Evolutionary conservation across 2,797 vertebrate genomes (phyloP).

Genomic region (Coilia nasus): DNA sequence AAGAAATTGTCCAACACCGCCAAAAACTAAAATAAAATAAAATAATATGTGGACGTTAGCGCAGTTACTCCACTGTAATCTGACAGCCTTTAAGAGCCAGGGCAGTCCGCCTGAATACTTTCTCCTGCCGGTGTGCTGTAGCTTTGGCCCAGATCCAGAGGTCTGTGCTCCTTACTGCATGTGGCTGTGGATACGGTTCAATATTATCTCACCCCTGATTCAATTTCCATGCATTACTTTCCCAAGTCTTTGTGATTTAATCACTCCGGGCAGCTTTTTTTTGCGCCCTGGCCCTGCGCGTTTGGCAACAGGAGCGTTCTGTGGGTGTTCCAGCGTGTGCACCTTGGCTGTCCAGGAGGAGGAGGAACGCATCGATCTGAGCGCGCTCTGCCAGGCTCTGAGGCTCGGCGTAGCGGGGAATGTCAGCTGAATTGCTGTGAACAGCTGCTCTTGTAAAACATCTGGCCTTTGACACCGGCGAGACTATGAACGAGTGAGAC

Average conservation of each 20-base stretch:
- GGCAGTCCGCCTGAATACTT: background rate
- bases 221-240: slow-evolving; percentile 33
- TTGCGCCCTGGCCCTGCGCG: slow-evolving; percentile 13
- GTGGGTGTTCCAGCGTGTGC: slow-evolving; percentile 42
- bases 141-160: background rate
- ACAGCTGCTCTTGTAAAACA: slow-evolving; percentile 45
- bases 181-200: slow-evolving; percentile 20
- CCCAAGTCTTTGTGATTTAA: slow-evolving; percentile 36
- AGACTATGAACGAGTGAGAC: slow-evolving; percentile 9
- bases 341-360: slow-evolving; percentile 41
- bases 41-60: background rate
- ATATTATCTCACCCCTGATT: slow-evolving; percentile 28
- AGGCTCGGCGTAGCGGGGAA: slow-evolving; percentile 14
- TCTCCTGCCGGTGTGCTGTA: background rate
- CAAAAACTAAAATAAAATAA: background rate
- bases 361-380: slow-evolving; percentile 41
- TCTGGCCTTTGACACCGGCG: slow-evolving; percentile 45
- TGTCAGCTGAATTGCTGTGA: slow-evolving; percentile 35
- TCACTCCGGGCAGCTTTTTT: slow-evolving; percentile 37
- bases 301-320: slow-evolving; percentile 36
- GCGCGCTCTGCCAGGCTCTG: slow-evolving; percentile 39
- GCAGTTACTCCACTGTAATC: background rate
- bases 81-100: background rate
- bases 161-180: slow-evolving; percentile 5
- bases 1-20: background rate